These are phyloP conservation scores for Dipodomys spectabilis DNA, from an alignment of 2,113 vertebrate genomes.

Conservation along the genomic window DNA sequence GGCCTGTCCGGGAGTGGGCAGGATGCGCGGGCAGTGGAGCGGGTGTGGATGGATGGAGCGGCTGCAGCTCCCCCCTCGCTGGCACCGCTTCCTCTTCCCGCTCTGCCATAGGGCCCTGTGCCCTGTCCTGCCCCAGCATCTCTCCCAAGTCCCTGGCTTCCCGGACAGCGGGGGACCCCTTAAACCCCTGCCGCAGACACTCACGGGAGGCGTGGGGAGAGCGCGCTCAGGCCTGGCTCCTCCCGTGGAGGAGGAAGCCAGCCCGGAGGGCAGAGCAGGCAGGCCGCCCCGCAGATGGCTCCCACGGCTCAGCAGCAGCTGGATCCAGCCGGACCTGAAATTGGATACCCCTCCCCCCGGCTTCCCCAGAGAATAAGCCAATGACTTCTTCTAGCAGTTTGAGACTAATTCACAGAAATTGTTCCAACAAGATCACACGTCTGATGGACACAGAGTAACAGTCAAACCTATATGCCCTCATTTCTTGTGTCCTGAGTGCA, in stretches of 20 bases:
- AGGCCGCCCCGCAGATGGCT: neutral
- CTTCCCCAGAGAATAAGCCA: neutral
- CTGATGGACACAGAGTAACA: neutral
- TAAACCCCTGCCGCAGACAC: too few species aligned
- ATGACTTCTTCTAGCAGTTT: neutral
- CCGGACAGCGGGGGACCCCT: too few species aligned
- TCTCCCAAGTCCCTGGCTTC: neutral
- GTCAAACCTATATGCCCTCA: neutral
- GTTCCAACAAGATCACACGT: neutral
- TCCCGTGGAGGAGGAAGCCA: conserved; percentile 3
- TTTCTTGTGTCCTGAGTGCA: neutral
- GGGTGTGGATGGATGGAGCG: neutral
- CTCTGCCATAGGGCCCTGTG: conserved; percentile 24
- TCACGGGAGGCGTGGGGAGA: fast-evolving
- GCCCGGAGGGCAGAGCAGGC: neutral
- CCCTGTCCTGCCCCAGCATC: neutral
- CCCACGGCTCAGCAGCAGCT: conserved; percentile 17
- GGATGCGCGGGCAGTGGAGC: neutral
- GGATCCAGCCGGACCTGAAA: conserved; percentile 55
- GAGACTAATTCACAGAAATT: conserved; percentile 39
- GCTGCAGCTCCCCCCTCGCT: conserved; percentile 42
- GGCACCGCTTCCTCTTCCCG: neutral
- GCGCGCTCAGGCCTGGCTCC: neutral
- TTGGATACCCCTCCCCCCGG: neutral
- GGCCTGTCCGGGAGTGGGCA: neutral